Conservation (phyloP, 1,140 invertebrate species). For the Bradynema listronoti region DNA sequence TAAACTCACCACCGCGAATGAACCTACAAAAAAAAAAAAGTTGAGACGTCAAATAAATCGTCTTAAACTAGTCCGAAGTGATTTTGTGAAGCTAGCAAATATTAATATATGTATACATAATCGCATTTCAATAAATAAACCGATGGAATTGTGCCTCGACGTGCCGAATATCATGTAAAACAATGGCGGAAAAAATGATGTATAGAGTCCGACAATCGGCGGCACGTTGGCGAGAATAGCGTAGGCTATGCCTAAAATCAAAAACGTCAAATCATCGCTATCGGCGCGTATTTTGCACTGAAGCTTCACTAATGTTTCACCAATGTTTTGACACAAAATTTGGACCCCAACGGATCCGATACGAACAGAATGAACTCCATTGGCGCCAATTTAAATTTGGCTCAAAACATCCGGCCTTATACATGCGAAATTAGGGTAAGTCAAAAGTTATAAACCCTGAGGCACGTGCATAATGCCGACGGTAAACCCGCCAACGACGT, state of each 20-base stretch:
- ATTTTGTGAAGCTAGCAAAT: background rate
- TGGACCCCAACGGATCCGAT: no score
- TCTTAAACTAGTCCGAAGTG: background rate
- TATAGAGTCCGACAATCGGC: conserved; percentile 62
- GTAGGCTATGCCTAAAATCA: conserved; percentile 60
- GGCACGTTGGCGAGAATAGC: conserved; percentile 60
- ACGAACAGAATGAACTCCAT: no score
- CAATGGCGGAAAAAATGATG: conserved; percentile 61
- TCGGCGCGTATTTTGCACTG: no score
- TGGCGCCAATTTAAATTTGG: no score
- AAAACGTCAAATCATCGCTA: background rate
- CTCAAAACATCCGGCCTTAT: no score
- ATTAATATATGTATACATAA: background rate
- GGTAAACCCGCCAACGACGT: conserved; percentile 57
- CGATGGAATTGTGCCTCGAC: conserved; percentile 59
- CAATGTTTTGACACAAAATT: no score
- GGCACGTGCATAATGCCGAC: conserved; percentile 58
- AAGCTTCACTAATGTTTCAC: no score
- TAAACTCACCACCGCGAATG: conserved; percentile 36
- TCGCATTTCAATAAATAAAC: background rate
- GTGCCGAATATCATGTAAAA: conserved; percentile 62
- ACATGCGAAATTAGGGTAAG: no score
- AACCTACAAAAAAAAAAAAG: conserved; percentile 21
- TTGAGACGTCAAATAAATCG: background rate
- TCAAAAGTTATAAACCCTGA: background rate